Evolutionary conservation across 2,113 vertebrate species (phyloP).

Genomic region (Podarcis muralis): DNA sequence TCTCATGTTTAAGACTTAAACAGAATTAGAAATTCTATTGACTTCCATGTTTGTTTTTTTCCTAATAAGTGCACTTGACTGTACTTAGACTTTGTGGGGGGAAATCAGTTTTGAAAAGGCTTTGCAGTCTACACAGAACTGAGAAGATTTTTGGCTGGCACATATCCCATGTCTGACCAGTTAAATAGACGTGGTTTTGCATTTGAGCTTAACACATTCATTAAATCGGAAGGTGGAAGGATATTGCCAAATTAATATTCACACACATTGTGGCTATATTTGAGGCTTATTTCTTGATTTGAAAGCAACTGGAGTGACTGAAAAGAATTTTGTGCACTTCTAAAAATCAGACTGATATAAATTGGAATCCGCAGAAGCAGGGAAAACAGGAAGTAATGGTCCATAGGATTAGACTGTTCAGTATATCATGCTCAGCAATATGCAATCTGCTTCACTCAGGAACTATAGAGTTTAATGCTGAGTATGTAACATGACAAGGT

Average conservation of each 20-base stretch:
- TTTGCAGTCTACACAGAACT: neutral
- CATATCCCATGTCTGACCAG: neutral
- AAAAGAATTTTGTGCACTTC: neutral
- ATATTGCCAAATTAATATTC: neutral
- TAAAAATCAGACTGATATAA: neutral
- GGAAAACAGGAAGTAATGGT: neutral
- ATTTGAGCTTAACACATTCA: neutral
- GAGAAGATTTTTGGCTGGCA: neutral
- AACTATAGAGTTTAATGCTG: neutral
- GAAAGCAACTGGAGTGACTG: neutral
- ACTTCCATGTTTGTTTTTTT: too few relatives aligned
- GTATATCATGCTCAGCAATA: neutral
- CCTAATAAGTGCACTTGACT: too few relatives aligned
- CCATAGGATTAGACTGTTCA: neutral
- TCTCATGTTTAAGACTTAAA: too few relatives aligned
- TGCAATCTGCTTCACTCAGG: neutral
- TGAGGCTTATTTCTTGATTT: neutral
- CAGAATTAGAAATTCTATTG: too few relatives aligned
- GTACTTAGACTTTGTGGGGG: too few relatives aligned
- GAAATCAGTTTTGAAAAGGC: too few relatives aligned
- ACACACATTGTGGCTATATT: neutral
- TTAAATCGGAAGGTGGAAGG: neutral
- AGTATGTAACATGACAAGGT: neutral
- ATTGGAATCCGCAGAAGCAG: neutral
- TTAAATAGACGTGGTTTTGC: neutral